Conservation (phyloP, 2,888 invertebrate genomes). For the Dinocampus coccinellae region DNA sequence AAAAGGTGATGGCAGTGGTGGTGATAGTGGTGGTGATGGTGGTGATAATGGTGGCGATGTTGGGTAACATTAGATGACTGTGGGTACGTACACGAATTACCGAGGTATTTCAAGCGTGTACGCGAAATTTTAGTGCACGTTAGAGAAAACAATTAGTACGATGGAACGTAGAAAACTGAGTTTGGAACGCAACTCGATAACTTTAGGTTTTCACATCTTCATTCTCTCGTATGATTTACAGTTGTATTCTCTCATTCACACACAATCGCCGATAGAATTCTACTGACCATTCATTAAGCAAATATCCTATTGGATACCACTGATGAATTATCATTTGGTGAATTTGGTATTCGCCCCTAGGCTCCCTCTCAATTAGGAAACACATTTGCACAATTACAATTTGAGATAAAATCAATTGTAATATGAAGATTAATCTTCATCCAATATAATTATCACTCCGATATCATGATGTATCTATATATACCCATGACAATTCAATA, state of each 20-base stretch:
- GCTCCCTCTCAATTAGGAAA: constrained; percentile 46
- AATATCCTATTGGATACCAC: neutral
- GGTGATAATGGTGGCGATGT: neutral
- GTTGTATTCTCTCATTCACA: neutral
- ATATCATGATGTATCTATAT: neutral
- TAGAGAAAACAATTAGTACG: constrained; percentile 23
- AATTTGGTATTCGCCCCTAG: constrained; percentile 15
- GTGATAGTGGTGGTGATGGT: neutral
- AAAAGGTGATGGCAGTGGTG: neutral
- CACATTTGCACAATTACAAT: constrained; percentile 38
- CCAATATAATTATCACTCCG: constrained; percentile 4
- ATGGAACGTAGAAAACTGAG: constrained; percentile 43
- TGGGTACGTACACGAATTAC: neutral
- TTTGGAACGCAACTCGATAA: constrained; percentile 30
- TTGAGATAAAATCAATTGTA: constrained; percentile 46
- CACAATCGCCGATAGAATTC: neutral
- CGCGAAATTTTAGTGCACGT: constrained; percentile 21
- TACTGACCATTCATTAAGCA: neutral
- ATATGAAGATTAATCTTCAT: constrained; percentile 5
- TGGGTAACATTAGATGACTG: neutral
- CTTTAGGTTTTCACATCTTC: neutral
- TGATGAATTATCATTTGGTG: constrained; percentile 37
- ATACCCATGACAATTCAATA: too few species aligned
- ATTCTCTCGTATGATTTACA: neutral
- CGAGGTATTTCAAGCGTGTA: constrained; percentile 34